A percentile compares a stretch with the other conserved stretches of the same genome.
Conservation (phyloP, 2,113 vertebrate genomes). For the Hemicordylus capensis region DNA sequence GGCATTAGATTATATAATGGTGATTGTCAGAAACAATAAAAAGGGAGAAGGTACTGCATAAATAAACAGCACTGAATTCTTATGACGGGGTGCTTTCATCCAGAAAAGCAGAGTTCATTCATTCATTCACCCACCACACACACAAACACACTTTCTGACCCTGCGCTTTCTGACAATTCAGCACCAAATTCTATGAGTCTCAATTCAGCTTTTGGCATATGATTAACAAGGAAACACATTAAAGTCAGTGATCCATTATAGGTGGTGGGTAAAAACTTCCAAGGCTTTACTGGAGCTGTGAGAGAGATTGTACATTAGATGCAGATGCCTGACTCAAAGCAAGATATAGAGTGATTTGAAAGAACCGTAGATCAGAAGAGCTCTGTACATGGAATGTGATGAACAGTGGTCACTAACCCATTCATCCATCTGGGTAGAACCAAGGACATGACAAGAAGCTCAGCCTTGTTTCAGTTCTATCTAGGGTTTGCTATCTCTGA, state of each 20-base stretch:
- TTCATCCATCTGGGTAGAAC: background rate
- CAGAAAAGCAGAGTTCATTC: background rate
- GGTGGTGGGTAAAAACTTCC: background rate
- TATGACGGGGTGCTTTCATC: background rate
- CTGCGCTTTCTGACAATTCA: background rate
- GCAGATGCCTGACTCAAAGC: background rate
- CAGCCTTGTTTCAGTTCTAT: no score
- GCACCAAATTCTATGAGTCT: background rate
- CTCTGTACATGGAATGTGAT: background rate
- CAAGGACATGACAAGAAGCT: no score
- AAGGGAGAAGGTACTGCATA: background rate
- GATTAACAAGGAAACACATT: background rate
- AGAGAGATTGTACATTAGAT: background rate
- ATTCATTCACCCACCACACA: background rate
- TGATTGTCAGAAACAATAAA: background rate
- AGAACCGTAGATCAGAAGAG: background rate
- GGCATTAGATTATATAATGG: background rate
- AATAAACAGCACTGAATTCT: background rate
- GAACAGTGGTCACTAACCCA: background rate
- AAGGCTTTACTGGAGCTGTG: background rate
- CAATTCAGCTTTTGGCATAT: background rate
- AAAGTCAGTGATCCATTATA: background rate
- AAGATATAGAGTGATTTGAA: background rate
- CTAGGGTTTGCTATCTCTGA: no score
- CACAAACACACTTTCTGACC: background rate